These are phyloP conservation scores for Nothobranchius kuhntae DNA, from an alignment of 2,113 vertebrate genomes.

Conservation along the genomic window DNA sequence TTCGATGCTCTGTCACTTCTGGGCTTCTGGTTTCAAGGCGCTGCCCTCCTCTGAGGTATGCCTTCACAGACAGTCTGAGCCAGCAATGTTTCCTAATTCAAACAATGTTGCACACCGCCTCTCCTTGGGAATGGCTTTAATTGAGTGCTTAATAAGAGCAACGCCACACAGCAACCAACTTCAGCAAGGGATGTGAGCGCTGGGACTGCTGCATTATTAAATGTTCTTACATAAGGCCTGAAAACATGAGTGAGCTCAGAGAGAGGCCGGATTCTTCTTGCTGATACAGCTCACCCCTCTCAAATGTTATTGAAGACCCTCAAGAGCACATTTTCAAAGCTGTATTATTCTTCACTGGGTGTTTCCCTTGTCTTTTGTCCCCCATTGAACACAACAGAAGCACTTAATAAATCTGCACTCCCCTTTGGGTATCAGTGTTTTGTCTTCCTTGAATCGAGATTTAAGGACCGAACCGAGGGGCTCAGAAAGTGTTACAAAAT, in stretches of 20 bases:
- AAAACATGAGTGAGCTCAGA: conserved; percentile 35
- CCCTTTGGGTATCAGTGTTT: conserved; percentile 33
- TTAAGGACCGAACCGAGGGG: conserved; percentile 12
- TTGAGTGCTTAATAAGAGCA: conserved; percentile 77
- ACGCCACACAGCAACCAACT: conserved; percentile 60
- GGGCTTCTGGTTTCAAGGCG: conserved; percentile 41
- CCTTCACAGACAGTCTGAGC: conserved; percentile 45
- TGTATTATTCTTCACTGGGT: conserved; percentile 37
- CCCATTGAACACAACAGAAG: conserved; percentile 22
- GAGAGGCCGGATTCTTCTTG: conserved; percentile 18
- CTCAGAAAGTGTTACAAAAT: conserved; percentile 16
- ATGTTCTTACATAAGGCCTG: conserved; percentile 44
- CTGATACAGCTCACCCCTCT: conserved; percentile 9
- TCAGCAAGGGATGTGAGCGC: conserved; percentile 33
- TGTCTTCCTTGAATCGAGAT: conserved; percentile 35
- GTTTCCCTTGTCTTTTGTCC: conserved; percentile 37
- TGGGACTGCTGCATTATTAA: conserved; percentile 74
- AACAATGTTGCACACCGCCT: conserved; percentile 61
- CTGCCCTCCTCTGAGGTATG: conserved; percentile 33
- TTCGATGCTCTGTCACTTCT: conserved; percentile 46
- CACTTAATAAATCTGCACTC: conserved; percentile 17
- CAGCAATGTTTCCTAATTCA: conserved; percentile 64
- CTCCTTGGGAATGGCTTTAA: conserved; percentile 75
- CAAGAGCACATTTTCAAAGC: conserved; percentile 13
- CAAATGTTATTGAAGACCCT: conserved; percentile 1